Base-by-base conservation (phyloP, 2,113 vertebrate species). In the Scomber scombrus region DNA sequence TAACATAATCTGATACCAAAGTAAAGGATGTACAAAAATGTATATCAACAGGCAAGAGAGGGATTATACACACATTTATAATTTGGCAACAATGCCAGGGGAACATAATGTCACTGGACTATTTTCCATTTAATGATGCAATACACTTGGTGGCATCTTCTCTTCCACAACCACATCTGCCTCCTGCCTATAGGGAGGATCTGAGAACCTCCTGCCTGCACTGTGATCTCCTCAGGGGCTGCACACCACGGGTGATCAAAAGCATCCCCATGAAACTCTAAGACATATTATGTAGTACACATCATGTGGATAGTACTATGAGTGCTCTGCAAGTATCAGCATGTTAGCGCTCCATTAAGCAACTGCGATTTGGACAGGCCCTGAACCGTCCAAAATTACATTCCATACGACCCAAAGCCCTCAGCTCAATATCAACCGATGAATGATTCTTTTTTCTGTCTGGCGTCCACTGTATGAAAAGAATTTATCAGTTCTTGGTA, bases 211-310 rank as follows among this genome's bases (percentile, higher is more conserved):
- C 6, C 34, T n/a, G 67, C 56, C 47, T 67, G 47, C 51, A 61
- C 76, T 86, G 65, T 85, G 82, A 80, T 84, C 81, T 88, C 81
- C 68, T 54, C 55, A 45, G 81, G 64, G 69, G 78, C 45, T 62
- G 52, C 51, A 69, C 84, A 51, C 80, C 31, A 9, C 1, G 1
- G 66, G 72, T 60, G 84, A 85, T 88, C 81, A 78, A 82, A 82
- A 75, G 60, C 78, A 58, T 68, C 63, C 75, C 65, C 73, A 15
- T 78, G 79, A 71, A 86, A 78, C 80, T 77, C 60, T 10, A 52
- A 56, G 63, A 74, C 55, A 55, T 45, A 60, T 67, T 77, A 76
- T 81, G 68, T 64, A 23, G 68, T 70, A 46, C 82, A 72, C 72
- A 55, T 23, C 76, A 47, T 62, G 71, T 58, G 62, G 77, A 68